Evolutionary conservation across 2,113 vertebrate species (phyloP).

Genomic region (Silurus meridionalis): DNA sequence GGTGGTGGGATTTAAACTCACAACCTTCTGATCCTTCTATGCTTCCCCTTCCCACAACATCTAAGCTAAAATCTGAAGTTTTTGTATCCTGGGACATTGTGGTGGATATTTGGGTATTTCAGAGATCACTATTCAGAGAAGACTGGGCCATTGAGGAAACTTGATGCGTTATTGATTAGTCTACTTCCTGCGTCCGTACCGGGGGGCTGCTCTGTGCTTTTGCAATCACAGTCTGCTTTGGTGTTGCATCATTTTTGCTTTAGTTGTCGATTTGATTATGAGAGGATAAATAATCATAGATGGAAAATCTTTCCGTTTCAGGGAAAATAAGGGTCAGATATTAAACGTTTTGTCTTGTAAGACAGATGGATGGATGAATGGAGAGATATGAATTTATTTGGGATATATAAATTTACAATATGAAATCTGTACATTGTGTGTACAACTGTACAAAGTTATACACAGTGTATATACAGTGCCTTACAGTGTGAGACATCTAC

Average conservation of each 20-base stretch:
- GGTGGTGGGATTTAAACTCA: too few species aligned
- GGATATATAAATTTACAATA: too few species aligned
- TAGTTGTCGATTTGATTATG: not conserved
- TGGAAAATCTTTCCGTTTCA: not conserved
- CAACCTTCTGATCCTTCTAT: too few species aligned
- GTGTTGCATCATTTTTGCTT: not conserved
- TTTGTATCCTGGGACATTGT: not conserved
- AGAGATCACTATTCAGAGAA: not conserved
- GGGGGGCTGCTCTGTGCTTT: not conserved
- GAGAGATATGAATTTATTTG: too few species aligned
- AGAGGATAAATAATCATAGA: not conserved
- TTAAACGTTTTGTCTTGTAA: not conserved
- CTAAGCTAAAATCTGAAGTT: not conserved
- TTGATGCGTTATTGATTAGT: slow-evolving; percentile 29
- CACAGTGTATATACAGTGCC: too few species aligned
- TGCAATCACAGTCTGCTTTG: slow-evolving; percentile 13
- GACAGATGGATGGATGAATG: too few species aligned
- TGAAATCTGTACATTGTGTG: too few species aligned
- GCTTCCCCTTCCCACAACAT: too few species aligned
- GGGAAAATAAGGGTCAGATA: not conserved
- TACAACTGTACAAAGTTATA: too few species aligned
- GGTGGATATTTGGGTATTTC: not conserved
- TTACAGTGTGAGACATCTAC: too few species aligned
- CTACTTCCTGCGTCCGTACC: not conserved
- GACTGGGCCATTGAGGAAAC: slow-evolving; percentile 8